These are phyloP conservation scores for Agelastica alni DNA, from an alignment of 2,888 invertebrate genomes.

Conservation along the genomic window DNA sequence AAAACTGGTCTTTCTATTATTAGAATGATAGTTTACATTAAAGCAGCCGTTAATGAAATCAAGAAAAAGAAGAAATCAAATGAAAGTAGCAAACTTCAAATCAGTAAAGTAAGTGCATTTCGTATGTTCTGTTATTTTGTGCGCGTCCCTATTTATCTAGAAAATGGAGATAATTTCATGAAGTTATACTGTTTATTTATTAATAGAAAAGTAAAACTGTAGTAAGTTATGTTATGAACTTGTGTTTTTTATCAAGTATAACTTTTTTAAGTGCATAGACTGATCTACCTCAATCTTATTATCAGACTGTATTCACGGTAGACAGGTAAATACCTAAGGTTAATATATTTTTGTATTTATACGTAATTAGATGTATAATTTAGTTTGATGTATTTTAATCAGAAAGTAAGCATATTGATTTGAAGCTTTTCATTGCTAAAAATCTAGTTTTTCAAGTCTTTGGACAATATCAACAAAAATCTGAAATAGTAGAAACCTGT, in stretches of 20 bases:
- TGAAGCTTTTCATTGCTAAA: too few relatives aligned
- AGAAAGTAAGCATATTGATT: too few relatives aligned
- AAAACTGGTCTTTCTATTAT: too few relatives aligned
- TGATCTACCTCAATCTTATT: conserved; percentile 32
- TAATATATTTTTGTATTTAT: conserved; percentile 5
- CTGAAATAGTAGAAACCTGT: conserved; percentile 15
- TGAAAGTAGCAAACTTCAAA: conserved; percentile 30
- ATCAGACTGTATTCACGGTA: conserved; percentile 9
- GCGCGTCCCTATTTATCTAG: conserved; percentile 43
- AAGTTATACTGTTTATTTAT: conserved; percentile 1
- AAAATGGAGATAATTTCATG: conserved; percentile 13
- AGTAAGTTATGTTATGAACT: conserved; percentile 17
- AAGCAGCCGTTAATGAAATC: too few relatives aligned
- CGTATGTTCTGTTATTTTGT: conserved; percentile 38
- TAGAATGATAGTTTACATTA: too few relatives aligned
- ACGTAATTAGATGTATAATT: too few relatives aligned
- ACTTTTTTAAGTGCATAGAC: conserved; percentile 26
- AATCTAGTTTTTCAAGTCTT: too few relatives aligned
- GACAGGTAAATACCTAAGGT: conserved; percentile 26
- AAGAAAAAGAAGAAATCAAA: not conserved
- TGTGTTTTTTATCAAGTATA: conserved; percentile 8
- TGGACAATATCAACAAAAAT: conserved; percentile 1
- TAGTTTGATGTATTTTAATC: too few relatives aligned
- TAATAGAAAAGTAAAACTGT: not conserved
- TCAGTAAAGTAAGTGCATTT: conserved; percentile 26